Evolutionary conservation across 2,888 invertebrate species (phyloP).

Genomic region (Drosophila anomalipes): DNA sequence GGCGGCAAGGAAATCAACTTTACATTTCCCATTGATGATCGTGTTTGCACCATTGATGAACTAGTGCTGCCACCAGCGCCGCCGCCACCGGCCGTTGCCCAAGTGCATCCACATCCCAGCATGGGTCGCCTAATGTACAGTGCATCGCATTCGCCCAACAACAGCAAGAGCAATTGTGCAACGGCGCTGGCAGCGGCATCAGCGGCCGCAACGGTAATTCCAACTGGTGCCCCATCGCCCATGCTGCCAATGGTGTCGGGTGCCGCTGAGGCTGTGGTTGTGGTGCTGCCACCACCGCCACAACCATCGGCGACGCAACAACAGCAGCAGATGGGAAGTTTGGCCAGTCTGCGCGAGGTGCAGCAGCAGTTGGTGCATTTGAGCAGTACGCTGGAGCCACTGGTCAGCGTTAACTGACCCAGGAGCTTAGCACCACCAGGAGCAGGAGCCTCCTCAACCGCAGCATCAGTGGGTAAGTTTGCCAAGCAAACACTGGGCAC

Average conservation of each 20-base stretch:
- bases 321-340: conserved; percentile 62
- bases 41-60: conserved; percentile 85
- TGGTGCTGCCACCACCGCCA: conserved; percentile 74
- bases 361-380: conserved; percentile 74
- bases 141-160: conserved; percentile 57
- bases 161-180: conserved; percentile 43
- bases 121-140: conserved; percentile 69
- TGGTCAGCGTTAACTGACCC: conserved; percentile 84
- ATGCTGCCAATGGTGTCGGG: conserved; percentile 43
- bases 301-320: conserved; percentile 40
- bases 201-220: conserved; percentile 72
- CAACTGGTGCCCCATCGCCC: conserved; percentile 80
- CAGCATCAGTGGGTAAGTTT: conserved; percentile 56
- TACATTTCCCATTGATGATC: conserved; percentile 86
- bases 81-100: conserved; percentile 69
- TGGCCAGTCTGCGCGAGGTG: conserved; percentile 71
- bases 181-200: conserved; percentile 59
- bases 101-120: conserved; percentile 61
- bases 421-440: conserved; percentile 49
- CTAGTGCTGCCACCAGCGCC: conserved; percentile 83
- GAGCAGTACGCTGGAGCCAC: conserved; percentile 77
- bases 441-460: conserved; percentile 29
- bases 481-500: conserved; percentile 62
- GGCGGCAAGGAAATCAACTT: conserved; percentile 86
- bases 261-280: conserved; percentile 79